phyloP scores from a whole-genome alignment of 1,140 invertebrate species.

The Radopholus similis region DNA sequence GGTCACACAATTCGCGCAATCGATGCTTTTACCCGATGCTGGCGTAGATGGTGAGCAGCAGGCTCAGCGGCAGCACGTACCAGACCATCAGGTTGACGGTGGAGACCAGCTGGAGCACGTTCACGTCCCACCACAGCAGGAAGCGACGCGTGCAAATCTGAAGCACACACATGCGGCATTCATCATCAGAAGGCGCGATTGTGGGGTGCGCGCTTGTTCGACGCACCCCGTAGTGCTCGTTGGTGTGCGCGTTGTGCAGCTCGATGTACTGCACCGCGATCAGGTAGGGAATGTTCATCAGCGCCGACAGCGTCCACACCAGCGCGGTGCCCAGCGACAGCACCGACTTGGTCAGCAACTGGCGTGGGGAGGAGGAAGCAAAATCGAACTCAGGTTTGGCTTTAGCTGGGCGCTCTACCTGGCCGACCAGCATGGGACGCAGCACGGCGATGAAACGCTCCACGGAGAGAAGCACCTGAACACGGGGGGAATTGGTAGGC shows the following conservation, averaged over 20 bases:
- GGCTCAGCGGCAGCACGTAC: constrained; percentile 42
- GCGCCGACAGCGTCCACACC: constrained; percentile 40
- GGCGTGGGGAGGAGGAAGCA: too few relatives aligned
- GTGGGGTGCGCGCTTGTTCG: constrained; percentile 1
- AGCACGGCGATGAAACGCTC: constrained; percentile 56
- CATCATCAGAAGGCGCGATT: neutral
- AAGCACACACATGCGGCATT: neutral
- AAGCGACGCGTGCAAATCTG: constrained; percentile 48
- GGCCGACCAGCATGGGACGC: constrained; percentile 50
- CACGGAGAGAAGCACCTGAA: constrained; percentile 54
- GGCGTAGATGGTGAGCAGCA: constrained; percentile 48
- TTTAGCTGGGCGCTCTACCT: too few relatives aligned
- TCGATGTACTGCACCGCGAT: constrained; percentile 49
- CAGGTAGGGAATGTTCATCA: constrained; percentile 54
- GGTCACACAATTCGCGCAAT: neutral
- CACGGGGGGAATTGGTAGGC: neutral
- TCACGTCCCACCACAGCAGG: constrained; percentile 33
- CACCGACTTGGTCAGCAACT: constrained; percentile 40
- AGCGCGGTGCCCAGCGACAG: constrained; percentile 35
- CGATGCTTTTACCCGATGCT: constrained; percentile 35
- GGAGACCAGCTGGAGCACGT: constrained; percentile 48
- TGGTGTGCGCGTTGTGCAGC: constrained; percentile 32
- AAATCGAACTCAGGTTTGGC: too few relatives aligned
- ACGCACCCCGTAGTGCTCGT: constrained; percentile 32
- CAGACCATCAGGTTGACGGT: constrained; percentile 48